Percentiles rank a stretch among this genome's conserved stretches.
These are phyloP conservation scores for Drosophila willistoni DNA, from an alignment of 1,140 invertebrate genomes.

Conservation along the genomic window DNA sequence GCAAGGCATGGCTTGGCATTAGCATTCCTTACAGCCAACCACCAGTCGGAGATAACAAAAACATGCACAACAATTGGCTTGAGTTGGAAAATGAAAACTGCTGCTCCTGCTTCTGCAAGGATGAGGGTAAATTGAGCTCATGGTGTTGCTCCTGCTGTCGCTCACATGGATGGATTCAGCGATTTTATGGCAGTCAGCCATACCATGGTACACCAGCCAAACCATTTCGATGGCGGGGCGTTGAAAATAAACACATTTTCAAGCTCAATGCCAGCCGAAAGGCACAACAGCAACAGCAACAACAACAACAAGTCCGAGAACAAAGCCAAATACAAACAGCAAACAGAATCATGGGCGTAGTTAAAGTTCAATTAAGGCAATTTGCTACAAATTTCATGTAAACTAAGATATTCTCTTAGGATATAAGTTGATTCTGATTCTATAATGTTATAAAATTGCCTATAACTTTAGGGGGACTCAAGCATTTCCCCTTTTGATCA, in stretches of 20 bases:
- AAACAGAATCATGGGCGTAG: slow-evolving; percentile 35
- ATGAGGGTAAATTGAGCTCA: slow-evolving; percentile 38
- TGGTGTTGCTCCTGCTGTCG: slow-evolving; percentile 16
- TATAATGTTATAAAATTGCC: too few species aligned
- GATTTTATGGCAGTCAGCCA: slow-evolving; percentile 73
- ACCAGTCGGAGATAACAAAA: slow-evolving; percentile 71
- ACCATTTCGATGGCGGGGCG: slow-evolving; percentile 15
- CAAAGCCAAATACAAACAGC: slow-evolving; percentile 71
- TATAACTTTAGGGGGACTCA: too few species aligned
- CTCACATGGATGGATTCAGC: slow-evolving; percentile 63
- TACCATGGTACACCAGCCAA: slow-evolving; percentile 45
- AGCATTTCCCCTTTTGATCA: neutral
- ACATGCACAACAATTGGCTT: slow-evolving; percentile 74
- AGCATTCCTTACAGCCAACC: slow-evolving; percentile 77
- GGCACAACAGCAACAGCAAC: slow-evolving; percentile 35
- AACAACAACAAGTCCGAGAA: slow-evolving; percentile 47
- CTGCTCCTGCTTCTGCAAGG: slow-evolving; percentile 23
- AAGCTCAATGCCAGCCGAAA: slow-evolving; percentile 74
- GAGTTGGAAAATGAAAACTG: slow-evolving; percentile 27
- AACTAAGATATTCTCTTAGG: too few species aligned
- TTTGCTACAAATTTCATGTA: too few species aligned
- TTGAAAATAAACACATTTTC: slow-evolving; percentile 77
- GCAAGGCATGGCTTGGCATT: slow-evolving; percentile 75
- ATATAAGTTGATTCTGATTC: too few species aligned
- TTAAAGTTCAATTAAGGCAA: too few species aligned